Conservation (phyloP, 2,113 vertebrate species). For the Etheostoma cragini region DNA sequence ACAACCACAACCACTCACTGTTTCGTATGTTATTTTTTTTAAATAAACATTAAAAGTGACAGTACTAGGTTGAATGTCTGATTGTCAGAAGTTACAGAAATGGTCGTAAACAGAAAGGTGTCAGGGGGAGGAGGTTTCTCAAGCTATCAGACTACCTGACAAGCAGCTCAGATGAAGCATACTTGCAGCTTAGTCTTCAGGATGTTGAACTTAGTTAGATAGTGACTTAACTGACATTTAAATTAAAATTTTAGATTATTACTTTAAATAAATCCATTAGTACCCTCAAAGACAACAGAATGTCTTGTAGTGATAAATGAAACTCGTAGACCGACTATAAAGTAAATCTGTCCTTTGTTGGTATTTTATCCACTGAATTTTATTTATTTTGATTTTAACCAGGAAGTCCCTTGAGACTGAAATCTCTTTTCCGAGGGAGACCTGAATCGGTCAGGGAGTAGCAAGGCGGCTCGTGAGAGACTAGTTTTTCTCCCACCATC, state of each 20-base stretch:
- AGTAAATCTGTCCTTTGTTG: background rate
- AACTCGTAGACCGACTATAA: background rate
- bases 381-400: too few relatives aligned
- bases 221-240: too few relatives aligned
- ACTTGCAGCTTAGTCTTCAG: background rate
- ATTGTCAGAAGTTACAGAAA: too few relatives aligned
- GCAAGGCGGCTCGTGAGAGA: background rate
- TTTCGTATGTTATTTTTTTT: too few relatives aligned
- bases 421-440: too few relatives aligned
- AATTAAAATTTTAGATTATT: background rate
- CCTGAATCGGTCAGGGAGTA: background rate
- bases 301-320: slow-evolving; percentile 18
- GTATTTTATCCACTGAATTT: background rate
- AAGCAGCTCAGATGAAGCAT: background rate
- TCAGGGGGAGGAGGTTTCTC: too few relatives aligned
- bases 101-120: too few relatives aligned
- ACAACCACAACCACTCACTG: background rate
- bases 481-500: background rate
- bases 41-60: too few relatives aligned
- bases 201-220: background rate
- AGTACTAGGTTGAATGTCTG: too few relatives aligned
- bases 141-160: background rate
- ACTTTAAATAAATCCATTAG: slow-evolving; percentile 5
- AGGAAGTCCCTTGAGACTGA: too few relatives aligned
- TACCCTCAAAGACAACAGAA: slow-evolving; percentile 16